Evolutionary conservation across 2,113 vertebrate species (phyloP).

Genomic region (Platysteira castanea): DNA sequence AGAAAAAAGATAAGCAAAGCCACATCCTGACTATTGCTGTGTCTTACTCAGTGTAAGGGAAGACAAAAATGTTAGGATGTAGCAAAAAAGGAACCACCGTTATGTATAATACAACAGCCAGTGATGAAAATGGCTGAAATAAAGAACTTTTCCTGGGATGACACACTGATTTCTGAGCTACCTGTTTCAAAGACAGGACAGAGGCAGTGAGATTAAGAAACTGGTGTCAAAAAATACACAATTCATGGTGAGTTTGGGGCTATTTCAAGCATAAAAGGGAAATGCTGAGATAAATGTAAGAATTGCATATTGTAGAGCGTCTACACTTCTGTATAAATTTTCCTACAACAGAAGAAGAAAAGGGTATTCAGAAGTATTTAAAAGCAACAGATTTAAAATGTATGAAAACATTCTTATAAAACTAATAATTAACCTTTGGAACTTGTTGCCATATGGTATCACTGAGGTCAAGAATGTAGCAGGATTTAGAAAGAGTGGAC

Average conservation of each 20-base stretch:
- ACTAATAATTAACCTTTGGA: not conserved
- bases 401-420: not conserved
- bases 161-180: not conserved
- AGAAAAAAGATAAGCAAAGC: not conserved
- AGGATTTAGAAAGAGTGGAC: not conserved
- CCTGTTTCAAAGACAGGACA: not conserved
- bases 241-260: not conserved
- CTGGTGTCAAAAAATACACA: not conserved
- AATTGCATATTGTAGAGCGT: not conserved
- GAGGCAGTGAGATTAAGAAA: not conserved
- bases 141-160: not conserved
- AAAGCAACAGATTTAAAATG: not conserved
- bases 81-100: not conserved
- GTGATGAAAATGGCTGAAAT: not conserved
- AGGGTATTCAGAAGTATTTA: not conserved
- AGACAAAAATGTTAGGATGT: not conserved
- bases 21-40: not conserved
- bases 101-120: not conserved
- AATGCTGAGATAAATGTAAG: not conserved
- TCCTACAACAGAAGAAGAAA: not conserved
- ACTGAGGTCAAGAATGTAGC: not conserved
- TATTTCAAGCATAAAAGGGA: not conserved
- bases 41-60: not conserved
- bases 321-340: not conserved
- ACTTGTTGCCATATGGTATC: not conserved